phyloP scores from a whole-genome alignment of 1,140 invertebrate species.

The Heterodera schachtii region DNA sequence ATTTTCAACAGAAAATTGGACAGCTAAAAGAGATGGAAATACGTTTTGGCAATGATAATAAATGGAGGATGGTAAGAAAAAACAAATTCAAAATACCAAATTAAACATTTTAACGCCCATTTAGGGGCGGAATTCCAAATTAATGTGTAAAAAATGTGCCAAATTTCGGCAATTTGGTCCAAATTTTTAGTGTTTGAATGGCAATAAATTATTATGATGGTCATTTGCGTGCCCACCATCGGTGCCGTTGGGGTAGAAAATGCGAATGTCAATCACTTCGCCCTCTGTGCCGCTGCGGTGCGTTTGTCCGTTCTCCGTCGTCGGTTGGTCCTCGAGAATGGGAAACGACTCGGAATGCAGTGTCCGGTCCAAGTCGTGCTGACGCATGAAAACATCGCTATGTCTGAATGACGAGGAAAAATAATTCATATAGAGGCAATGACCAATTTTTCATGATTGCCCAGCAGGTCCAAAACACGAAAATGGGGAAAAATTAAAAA shows the following conservation, averaged over 20 bases:
- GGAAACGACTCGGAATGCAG: conserved; percentile 44
- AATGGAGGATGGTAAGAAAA: too few species aligned
- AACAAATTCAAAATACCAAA: too few species aligned
- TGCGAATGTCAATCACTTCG: conserved; percentile 47
- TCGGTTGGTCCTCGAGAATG: conserved; percentile 14
- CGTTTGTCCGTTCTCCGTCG: background rate
- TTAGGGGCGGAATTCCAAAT: too few species aligned
- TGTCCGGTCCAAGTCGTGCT: conserved; percentile 41
- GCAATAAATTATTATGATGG: too few species aligned
- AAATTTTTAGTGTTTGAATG: background rate
- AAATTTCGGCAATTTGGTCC: too few species aligned
- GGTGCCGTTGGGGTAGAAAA: conserved; percentile 52
- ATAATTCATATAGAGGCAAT: background rate
- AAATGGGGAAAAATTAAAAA: too few species aligned
- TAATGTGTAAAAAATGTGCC: too few species aligned
- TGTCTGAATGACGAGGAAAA: conserved; percentile 41
- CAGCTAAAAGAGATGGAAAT: conserved; percentile 26
- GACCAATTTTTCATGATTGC: too few species aligned
- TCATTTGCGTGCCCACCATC: conserved; percentile 27
- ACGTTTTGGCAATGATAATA: too few species aligned
- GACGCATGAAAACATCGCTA: conserved; percentile 27
- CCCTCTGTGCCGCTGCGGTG: conserved; percentile 12
- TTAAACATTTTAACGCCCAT: too few species aligned
- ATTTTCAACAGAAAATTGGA: conserved; percentile 50
- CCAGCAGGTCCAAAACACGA: too few species aligned